phyloP scores from a whole-genome alignment of 2,888 invertebrate species.

The Oscheius onirici region DNA sequence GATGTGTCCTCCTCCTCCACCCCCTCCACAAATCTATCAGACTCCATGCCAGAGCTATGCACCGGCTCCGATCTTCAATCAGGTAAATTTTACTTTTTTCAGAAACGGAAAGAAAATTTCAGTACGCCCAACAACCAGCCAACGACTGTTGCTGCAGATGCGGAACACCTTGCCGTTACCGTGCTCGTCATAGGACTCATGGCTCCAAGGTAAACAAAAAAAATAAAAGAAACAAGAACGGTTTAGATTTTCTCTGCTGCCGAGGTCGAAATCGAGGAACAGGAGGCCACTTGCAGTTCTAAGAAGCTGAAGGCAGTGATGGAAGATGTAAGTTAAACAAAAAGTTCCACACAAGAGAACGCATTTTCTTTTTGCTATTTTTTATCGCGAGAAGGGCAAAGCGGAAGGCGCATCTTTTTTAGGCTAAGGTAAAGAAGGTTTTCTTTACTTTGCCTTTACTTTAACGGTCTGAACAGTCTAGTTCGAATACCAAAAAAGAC shows the following conservation, averaged over 20 bases:
- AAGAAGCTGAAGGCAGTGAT: conserved; percentile 64
- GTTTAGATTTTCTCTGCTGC: conserved; percentile 52
- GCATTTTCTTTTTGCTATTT: no score
- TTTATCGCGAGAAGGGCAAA: no score
- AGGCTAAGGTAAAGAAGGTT: no score
- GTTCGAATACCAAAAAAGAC: no score
- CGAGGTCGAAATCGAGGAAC: conserved; percentile 46
- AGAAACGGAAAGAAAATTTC: background rate
- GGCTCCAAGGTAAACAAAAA: conserved; percentile 54
- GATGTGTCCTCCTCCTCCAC: conserved; percentile 60
- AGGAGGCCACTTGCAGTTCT: conserved; percentile 68
- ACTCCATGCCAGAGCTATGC: conserved; percentile 43
- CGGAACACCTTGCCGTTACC: conserved; percentile 64
- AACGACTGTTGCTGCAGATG: conserved; percentile 69
- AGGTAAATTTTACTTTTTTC: conserved; percentile 19
- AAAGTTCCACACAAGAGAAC: no score
- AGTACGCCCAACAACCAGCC: conserved; percentile 52
- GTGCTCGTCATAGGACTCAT: conserved; percentile 61
- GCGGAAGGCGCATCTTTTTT: no score
- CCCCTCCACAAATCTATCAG: conserved; percentile 33
- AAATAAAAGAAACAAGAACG: background rate
- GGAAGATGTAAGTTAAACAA: conserved; percentile 60
- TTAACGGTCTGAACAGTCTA: no score
- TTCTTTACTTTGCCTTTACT: no score
- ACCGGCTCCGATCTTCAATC: conserved; percentile 35